Percentiles rank a stretch among this genome's conserved stretches.
phyloP scores from a whole-genome alignment of 2,797 vertebrate species.

The Yasuhikotakia modesta region DNA sequence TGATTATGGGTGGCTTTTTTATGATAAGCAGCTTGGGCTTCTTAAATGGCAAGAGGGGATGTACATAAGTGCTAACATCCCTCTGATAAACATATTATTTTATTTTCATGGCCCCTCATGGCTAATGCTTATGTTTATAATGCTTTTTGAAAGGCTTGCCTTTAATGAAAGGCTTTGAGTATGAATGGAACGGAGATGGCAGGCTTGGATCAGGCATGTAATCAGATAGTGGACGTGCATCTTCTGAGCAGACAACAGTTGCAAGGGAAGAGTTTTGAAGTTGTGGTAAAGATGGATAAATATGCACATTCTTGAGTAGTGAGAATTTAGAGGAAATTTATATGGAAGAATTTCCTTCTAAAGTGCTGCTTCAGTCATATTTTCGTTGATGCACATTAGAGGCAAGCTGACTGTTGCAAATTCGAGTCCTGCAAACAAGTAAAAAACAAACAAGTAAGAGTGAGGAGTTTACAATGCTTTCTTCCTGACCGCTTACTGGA shows the following conservation, averaged over 20 bases:
- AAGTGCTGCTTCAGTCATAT: not conserved
- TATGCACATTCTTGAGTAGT: slow-evolving; percentile 28
- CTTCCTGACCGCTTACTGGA: slow-evolving; percentile 48
- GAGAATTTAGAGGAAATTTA: slow-evolving; percentile 20
- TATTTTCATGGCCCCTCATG: slow-evolving; percentile 24
- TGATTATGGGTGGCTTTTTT: slow-evolving; percentile 55
- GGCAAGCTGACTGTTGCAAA: slow-evolving; percentile 54
- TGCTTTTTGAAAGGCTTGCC: slow-evolving; percentile 32
- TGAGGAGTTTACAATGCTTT: slow-evolving; percentile 47
- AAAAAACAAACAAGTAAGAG: slow-evolving; percentile 33
- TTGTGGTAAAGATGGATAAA: slow-evolving; percentile 13
- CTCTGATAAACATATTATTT: slow-evolving; percentile 55
- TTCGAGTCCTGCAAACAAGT: slow-evolving; percentile 43
- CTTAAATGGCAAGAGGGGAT: slow-evolving; percentile 42
- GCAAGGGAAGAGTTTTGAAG: slow-evolving; percentile 6
- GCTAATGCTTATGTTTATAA: slow-evolving; percentile 41
- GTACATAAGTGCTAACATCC: slow-evolving; percentile 50
- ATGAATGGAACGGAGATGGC: slow-evolving; percentile 4
- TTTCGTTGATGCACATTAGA: slow-evolving; percentile 17
- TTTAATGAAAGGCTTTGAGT: slow-evolving; percentile 16
- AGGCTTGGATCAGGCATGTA: not conserved
- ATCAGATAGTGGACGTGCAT: slow-evolving; percentile 16
- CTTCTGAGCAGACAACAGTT: not conserved
- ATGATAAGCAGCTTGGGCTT: slow-evolving; percentile 54
- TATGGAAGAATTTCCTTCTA: not conserved